phyloP scores from a whole-genome alignment of 1,140 invertebrate species.

The Bombus consobrinus region DNA sequence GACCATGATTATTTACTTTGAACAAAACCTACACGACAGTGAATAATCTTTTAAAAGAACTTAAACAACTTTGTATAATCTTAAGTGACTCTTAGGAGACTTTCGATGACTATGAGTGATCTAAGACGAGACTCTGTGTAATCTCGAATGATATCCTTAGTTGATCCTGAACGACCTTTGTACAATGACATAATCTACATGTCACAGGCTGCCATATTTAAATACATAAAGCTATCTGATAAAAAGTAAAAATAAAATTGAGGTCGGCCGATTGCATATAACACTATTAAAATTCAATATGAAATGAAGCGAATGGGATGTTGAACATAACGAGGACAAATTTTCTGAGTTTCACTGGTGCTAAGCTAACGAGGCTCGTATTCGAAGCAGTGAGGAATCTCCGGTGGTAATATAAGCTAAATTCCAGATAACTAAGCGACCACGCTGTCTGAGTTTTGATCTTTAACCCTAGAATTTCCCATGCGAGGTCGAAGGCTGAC shows the following conservation, averaged over 20 bases:
- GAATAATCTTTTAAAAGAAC: neutral
- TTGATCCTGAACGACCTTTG: neutral
- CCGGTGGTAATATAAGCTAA: slow-evolving; percentile 11
- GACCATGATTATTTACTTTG: neutral
- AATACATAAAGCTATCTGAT: neutral
- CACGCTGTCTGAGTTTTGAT: slow-evolving; percentile 13
- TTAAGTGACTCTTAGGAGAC: neutral
- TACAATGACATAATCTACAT: neutral
- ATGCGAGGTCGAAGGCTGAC: neutral
- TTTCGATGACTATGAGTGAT: neutral
- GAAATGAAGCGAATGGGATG: neutral
- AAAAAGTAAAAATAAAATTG: neutral
- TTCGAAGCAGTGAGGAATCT: slow-evolving; percentile 4
- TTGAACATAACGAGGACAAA: neutral
- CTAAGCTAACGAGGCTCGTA: slow-evolving; percentile 6
- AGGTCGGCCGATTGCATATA: neutral
- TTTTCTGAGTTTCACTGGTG: neutral
- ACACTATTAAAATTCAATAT: neutral
- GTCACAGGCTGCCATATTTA: neutral
- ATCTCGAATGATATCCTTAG: neutral
- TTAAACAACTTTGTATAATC: neutral
- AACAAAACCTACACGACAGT: neutral
- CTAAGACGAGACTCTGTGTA: neutral
- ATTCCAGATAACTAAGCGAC: slow-evolving; percentile 26
- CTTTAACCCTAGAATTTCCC: slow-evolving; percentile 26